phyloP scores from a whole-genome alignment of 2,888 invertebrate genomes.

The Abscondita cerata region DNA sequence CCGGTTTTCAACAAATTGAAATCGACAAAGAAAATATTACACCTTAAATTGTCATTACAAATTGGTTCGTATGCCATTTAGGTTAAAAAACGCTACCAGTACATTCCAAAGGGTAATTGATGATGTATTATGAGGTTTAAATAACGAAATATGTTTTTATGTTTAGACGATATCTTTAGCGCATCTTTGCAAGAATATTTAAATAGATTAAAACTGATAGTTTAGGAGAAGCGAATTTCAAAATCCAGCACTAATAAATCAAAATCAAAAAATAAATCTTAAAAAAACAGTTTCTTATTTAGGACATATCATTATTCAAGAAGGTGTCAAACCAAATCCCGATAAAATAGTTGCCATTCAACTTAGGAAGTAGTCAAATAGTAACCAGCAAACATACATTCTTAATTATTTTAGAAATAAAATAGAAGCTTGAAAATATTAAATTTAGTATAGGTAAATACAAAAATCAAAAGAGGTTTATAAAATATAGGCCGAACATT shows the following conservation, averaged over 20 bases:
- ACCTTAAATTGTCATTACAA: too few relatives aligned
- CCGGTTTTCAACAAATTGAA: too few relatives aligned
- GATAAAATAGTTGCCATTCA: conserved; percentile 2
- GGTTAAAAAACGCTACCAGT: too few relatives aligned
- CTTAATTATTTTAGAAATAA: not conserved
- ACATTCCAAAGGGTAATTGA: too few relatives aligned
- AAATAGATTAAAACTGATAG: not conserved
- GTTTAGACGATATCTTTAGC: not conserved
- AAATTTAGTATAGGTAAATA: not conserved
- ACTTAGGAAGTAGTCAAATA: too few relatives aligned
- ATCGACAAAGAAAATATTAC: not conserved
- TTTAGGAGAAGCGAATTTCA: not conserved
- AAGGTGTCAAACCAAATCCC: not conserved
- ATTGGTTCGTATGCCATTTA: too few relatives aligned
- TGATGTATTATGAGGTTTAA: not conserved
- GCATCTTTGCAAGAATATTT: too few relatives aligned
- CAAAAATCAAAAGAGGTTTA: too few relatives aligned
- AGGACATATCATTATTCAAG: not conserved
- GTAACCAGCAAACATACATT: too few relatives aligned
- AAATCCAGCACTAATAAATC: not conserved
- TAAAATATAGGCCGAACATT: not conserved
- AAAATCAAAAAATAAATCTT: too few relatives aligned
- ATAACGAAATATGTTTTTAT: not conserved
- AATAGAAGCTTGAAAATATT: not conserved
- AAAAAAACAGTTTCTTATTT: conserved; percentile 1